Conservation (phyloP, 2,888 invertebrate genomes). For the Drosophila kuntzei region DNA sequence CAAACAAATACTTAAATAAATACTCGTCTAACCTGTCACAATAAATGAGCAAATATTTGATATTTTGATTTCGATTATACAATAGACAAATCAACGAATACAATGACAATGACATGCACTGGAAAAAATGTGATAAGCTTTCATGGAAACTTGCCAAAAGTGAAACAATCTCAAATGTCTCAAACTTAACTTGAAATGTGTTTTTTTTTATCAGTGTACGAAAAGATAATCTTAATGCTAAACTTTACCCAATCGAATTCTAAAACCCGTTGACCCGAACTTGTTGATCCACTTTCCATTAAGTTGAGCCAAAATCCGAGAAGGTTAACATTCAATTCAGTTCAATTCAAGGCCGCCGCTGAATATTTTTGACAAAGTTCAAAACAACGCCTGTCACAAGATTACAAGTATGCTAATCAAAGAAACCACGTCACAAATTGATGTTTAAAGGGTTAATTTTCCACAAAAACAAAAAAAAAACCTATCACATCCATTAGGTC, state of each 20-base stretch:
- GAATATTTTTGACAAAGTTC: slow-evolving; percentile 39
- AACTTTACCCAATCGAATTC: slow-evolving; percentile 37
- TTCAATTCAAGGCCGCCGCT: slow-evolving; percentile 38
- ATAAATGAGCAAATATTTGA: slow-evolving; percentile 51
- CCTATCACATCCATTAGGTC: slow-evolving; percentile 35
- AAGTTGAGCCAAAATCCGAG: slow-evolving; percentile 13
- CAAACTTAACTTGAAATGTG: not conserved
- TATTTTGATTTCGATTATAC: slow-evolving; percentile 49
- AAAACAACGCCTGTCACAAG: slow-evolving; percentile 33
- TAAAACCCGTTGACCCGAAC: slow-evolving; percentile 63
- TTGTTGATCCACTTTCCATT: slow-evolving; percentile 53
- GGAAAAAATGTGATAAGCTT: slow-evolving; percentile 16
- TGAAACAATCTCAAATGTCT: not conserved
- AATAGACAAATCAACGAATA: slow-evolving; percentile 52
- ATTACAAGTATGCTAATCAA: slow-evolving; percentile 47
- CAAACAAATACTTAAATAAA: slow-evolving; percentile 33
- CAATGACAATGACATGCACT: slow-evolving; percentile 44
- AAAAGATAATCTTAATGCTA: slow-evolving; percentile 23
- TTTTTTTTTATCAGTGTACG: slow-evolving; percentile 25
- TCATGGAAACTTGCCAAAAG: not conserved
- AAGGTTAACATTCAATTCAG: slow-evolving; percentile 40
- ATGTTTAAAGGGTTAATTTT: slow-evolving; percentile 17
- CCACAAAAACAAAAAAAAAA: not conserved
- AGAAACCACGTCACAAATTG: slow-evolving; percentile 25
- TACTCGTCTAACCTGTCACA: slow-evolving; percentile 63